These are phyloP conservation scores for Zaprionus vittiger DNA, from an alignment of 1,140 invertebrate genomes.

Conservation along the genomic window DNA sequence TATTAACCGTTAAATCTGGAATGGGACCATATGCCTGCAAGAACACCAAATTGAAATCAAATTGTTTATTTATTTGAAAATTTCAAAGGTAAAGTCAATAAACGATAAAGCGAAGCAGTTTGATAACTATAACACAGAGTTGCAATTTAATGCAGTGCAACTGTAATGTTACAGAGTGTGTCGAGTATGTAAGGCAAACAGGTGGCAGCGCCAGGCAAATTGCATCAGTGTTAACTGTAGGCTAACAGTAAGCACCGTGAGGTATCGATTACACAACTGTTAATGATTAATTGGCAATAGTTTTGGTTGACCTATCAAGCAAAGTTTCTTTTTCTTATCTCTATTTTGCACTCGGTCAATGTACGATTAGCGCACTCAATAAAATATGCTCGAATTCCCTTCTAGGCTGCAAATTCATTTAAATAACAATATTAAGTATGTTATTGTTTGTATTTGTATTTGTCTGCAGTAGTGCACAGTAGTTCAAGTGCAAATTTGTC, in stretches of 20 bases:
- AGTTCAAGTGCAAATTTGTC: slow-evolving; percentile 81
- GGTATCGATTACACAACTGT: slow-evolving; percentile 10
- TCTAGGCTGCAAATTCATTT: not conserved
- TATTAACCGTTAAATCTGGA: slow-evolving; percentile 62
- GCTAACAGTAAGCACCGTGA: not conserved
- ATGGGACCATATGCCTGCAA: slow-evolving; percentile 74
- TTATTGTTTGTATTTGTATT: slow-evolving; percentile 8
- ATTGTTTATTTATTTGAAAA: not conserved
- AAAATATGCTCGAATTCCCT: not conserved
- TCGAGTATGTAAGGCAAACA: not conserved
- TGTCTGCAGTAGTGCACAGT: slow-evolving; percentile 47
- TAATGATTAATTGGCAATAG: not conserved
- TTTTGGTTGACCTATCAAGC: not conserved
- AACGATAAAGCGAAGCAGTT: slow-evolving; percentile 30
- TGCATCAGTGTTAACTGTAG: not conserved
- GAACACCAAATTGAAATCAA: not conserved
- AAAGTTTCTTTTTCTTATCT: not conserved
- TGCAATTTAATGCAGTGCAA: not conserved
- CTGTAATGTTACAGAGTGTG: not conserved
- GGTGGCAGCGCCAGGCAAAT: not conserved
- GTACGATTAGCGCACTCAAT: slow-evolving; percentile 21
- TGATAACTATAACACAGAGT: slow-evolving; percentile 23
- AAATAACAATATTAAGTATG: not conserved
- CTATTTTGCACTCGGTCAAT: slow-evolving; percentile 28
- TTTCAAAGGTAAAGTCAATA: slow-evolving; percentile 30